phyloP scores from a whole-genome alignment of 2,797 vertebrate species.

The Myripristis jacobus region DNA sequence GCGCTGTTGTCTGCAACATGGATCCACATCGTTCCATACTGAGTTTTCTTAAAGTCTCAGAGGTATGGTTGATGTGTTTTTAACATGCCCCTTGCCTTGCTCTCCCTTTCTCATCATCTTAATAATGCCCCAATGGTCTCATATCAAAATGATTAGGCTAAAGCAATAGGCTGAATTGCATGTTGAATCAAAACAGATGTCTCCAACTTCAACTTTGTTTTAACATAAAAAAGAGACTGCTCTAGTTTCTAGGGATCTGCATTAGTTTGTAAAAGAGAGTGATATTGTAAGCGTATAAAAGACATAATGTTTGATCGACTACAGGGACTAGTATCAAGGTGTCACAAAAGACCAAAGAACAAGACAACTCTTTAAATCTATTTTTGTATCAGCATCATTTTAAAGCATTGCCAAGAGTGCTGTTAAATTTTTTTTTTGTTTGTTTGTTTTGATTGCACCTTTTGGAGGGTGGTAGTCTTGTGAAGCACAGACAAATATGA shows the following conservation, averaged over 20 bases:
- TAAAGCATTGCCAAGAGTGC: conserved; percentile 36
- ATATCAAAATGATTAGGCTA: conserved; percentile 21
- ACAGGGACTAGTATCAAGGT: conserved; percentile 14
- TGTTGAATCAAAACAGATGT: conserved; percentile 26
- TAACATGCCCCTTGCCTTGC: conserved; percentile 1
- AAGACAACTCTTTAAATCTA: conserved; percentile 41
- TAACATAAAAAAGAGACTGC: neutral
- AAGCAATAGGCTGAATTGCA: conserved; percentile 6
- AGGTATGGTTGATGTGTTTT: conserved; percentile 21
- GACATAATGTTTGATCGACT: conserved; percentile 40
- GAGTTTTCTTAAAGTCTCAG: neutral
- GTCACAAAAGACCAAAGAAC: conserved; percentile 35
- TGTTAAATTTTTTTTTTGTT: conserved; percentile 33
- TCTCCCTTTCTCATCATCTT: conserved; percentile 22
- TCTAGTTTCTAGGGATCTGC: conserved; percentile 6
- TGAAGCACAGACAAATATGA: conserved; percentile 47
- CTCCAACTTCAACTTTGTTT: conserved; percentile 21
- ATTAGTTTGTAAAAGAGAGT: conserved; percentile 29
- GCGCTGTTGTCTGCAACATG: neutral
- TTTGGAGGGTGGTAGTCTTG: neutral
- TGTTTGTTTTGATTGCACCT: neutral
- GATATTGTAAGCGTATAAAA: conserved; percentile 11
- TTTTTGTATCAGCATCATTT: conserved; percentile 61
- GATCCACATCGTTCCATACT: conserved; percentile 15
- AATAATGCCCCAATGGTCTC: conserved; percentile 26